Evolutionary conservation across 2,113 vertebrate genomes (phyloP).

Genomic region (Athene noctua): DNA sequence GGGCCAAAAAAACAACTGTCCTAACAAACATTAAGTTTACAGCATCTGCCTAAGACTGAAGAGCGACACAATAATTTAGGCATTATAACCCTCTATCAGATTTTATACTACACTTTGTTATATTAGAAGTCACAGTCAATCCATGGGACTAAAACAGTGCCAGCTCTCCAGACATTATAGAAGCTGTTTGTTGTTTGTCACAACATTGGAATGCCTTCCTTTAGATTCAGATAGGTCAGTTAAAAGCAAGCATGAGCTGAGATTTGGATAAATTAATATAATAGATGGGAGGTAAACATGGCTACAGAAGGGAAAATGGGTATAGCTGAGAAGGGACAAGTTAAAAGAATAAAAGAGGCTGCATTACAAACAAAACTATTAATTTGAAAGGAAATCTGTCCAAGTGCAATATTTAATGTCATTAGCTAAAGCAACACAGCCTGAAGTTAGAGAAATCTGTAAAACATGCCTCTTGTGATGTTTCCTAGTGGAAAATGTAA

Average conservation of each 20-base stretch:
- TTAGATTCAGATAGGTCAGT: neutral
- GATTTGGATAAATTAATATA: neutral
- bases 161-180: neutral
- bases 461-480: conserved; percentile 24
- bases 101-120: neutral
- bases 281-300: neutral
- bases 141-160: neutral
- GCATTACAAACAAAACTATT: neutral
- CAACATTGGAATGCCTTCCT: neutral
- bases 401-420: conserved; percentile 24
- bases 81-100: neutral
- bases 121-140: neutral
- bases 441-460: conserved; percentile 1
- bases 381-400: neutral
- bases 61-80: neutral
- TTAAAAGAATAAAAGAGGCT: neutral
- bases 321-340: neutral
- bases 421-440: conserved; percentile 12
- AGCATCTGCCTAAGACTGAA: neutral
- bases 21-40: neutral
- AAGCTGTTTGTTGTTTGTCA: neutral
- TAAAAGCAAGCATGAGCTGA: neutral
- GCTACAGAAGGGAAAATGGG: neutral
- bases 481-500: conserved; percentile 37
- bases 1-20: neutral